These are phyloP conservation scores for Sphaerophoria taeniata DNA, from an alignment of 2,888 invertebrate genomes.

Conservation along the genomic window DNA sequence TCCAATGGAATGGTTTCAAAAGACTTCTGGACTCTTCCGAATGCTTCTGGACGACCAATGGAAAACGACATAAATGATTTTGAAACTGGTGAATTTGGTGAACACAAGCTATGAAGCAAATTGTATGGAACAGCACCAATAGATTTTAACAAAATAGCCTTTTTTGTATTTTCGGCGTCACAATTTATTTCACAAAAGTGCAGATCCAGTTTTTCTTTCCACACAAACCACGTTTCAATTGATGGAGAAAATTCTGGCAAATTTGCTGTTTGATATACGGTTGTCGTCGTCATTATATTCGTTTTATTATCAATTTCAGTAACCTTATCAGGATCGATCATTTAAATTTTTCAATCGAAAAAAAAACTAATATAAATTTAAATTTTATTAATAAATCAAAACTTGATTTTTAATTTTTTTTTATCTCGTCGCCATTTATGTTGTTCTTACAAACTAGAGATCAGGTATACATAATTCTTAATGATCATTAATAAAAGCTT, in stretches of 20 bases:
- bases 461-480: too few species aligned
- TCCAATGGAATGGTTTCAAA: too few species aligned
- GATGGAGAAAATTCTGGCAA: constrained; percentile 36
- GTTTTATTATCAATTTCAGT: neutral
- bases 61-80: constrained; percentile 32
- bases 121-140: constrained; percentile 40
- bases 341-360: too few species aligned
- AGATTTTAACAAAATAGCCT: constrained; percentile 48
- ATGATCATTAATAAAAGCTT: too few species aligned
- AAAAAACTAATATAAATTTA: too few species aligned
- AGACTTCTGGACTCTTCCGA: too few species aligned
- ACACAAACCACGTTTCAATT: constrained; percentile 37
- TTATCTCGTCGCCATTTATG: too few species aligned
- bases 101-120: constrained; percentile 42
- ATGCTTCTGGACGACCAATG: too few species aligned
- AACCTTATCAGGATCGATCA: too few species aligned
- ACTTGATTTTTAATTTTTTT: too few species aligned
- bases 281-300: constrained; percentile 48
- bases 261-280: constrained; percentile 41
- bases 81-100: constrained; percentile 38
- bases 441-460: too few species aligned
- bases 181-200: constrained; percentile 48
- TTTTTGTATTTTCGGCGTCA: constrained; percentile 45
- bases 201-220: constrained; percentile 53
- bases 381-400: too few species aligned